A percentile compares a stretch with the other conserved stretches of the same genome.
Conservation (phyloP, 2,113 vertebrate species). For the Hemichromis elongatus region DNA sequence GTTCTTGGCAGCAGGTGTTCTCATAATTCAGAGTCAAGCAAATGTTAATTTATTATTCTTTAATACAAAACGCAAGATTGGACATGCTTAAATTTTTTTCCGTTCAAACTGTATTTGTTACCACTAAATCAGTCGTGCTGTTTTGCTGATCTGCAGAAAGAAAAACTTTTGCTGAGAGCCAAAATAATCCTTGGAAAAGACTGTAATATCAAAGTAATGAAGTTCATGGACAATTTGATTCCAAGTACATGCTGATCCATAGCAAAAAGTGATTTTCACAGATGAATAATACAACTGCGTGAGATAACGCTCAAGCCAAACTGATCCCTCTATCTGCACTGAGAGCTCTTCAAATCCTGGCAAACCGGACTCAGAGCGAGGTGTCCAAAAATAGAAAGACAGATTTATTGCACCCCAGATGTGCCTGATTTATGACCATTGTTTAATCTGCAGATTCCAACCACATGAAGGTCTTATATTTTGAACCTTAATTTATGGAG, state of each 20-base stretch:
- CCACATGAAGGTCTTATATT: constrained; percentile 65
- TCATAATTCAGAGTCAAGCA: not conserved
- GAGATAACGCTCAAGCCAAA: constrained; percentile 38
- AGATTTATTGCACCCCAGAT: constrained; percentile 61
- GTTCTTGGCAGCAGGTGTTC: not conserved
- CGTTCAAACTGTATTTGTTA: not conserved
- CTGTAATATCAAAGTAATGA: constrained; percentile 4
- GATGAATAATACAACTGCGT: constrained; percentile 19
- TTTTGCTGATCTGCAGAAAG: not conserved
- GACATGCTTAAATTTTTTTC: not conserved
- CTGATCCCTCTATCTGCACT: constrained; percentile 39
- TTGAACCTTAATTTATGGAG: constrained; percentile 57
- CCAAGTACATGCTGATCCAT: constrained; percentile 20
- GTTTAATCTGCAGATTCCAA: constrained; percentile 70
- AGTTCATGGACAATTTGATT: constrained; percentile 34
- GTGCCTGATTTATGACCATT: constrained; percentile 65
- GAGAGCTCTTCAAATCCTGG: constrained; percentile 31
- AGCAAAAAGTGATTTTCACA: constrained; percentile 22
- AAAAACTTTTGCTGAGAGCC: not conserved
- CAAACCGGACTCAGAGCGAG: constrained; percentile 18
- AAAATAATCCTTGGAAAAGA: constrained; percentile 23
- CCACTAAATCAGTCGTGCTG: not conserved
- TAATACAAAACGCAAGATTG: not conserved
- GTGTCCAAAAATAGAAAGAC: constrained; percentile 49
- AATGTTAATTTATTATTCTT: not conserved